These are phyloP conservation scores for Podarcis lilfordi DNA, from an alignment of 2,797 vertebrate genomes.

Conservation along the genomic window DNA sequence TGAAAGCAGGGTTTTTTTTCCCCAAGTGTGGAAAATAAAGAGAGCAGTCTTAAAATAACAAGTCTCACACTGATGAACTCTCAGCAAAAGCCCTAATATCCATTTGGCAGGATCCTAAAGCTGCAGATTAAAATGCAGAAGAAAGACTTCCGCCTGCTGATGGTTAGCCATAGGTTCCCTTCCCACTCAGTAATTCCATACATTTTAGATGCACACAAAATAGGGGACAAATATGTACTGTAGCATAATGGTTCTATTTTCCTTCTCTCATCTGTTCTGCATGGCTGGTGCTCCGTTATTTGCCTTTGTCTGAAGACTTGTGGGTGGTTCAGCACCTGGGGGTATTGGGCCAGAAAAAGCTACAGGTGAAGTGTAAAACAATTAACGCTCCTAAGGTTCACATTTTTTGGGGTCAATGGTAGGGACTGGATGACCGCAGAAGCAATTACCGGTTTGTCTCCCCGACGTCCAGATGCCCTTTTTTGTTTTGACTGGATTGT, in stretches of 20 bases:
- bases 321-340: background rate
- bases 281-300: background rate
- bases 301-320: conserved; percentile 16
- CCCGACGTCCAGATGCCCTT: conserved; percentile 29
- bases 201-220: background rate
- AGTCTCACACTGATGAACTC: background rate
- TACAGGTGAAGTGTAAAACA: background rate
- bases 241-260: background rate
- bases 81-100: background rate
- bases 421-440: conserved; percentile 29
- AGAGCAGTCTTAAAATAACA: background rate
- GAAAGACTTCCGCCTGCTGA: background rate
- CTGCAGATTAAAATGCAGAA: background rate
- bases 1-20: too few species aligned
- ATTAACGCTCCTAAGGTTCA: conserved; percentile 25
- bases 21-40: background rate
- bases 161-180: background rate
- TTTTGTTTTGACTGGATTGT: conserved; percentile 13
- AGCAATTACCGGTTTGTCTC: conserved; percentile 38
- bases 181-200: background rate
- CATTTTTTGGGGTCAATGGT: conserved; percentile 8
- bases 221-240: background rate
- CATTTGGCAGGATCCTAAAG: background rate
- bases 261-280: background rate
- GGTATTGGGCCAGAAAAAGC: background rate